Conservation (phyloP, 1,140 invertebrate species). For the Anoplolepis gracilipes region DNA sequence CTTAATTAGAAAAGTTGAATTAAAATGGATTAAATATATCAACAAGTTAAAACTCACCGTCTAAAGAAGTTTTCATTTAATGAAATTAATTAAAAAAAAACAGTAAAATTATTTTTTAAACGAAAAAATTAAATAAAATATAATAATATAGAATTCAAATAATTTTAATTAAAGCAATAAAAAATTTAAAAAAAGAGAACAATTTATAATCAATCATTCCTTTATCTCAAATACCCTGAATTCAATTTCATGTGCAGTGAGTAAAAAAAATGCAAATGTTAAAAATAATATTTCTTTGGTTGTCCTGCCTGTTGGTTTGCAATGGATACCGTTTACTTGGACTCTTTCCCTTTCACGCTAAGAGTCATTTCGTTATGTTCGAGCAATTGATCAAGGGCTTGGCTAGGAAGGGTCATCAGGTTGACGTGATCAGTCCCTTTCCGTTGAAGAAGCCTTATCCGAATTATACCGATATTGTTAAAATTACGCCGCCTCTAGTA, state of each 20-base stretch:
- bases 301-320: conserved; percentile 26
- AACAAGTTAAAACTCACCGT: no score
- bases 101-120: neutral
- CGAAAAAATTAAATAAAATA: neutral
- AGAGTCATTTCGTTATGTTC: conserved; percentile 87
- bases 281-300: neutral
- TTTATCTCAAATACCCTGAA: neutral
- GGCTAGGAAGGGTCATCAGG: conserved; percentile 86
- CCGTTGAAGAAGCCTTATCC: conserved; percentile 82
- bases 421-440: conserved; percentile 87
- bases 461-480: conserved; percentile 86
- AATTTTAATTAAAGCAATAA: neutral
- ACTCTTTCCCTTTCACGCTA: conserved; percentile 84
- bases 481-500: neutral
- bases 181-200: no score
- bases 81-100: neutral
- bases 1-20: no score
- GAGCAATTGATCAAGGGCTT: conserved; percentile 86
- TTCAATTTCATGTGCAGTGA: neutral
- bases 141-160: neutral
- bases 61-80: neutral
- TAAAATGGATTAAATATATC: no score
- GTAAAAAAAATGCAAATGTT: conserved; percentile 54
- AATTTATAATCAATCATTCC: neutral
- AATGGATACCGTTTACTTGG: conserved; percentile 78